Evolutionary conservation across 1,140 invertebrate genomes (phyloP).

Genomic region (Cotesia glomerata): DNA sequence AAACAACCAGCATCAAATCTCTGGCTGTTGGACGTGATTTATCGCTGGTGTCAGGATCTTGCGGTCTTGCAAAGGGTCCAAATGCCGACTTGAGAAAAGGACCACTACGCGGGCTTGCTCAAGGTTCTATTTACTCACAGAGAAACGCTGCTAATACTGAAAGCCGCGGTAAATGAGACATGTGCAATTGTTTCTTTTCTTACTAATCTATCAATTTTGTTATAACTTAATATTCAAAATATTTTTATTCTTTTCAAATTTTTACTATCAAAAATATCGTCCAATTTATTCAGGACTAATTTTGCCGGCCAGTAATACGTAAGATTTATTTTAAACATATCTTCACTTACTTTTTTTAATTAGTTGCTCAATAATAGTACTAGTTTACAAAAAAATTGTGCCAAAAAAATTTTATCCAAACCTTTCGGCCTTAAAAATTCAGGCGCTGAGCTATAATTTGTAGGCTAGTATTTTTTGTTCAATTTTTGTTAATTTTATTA

Average conservation of each 20-base stretch:
- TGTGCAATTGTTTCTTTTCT: constrained; percentile 51
- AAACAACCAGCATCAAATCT: constrained; percentile 48
- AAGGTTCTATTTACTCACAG: constrained; percentile 73
- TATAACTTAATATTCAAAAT: constrained; percentile 17
- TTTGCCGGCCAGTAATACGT: too few relatives aligned
- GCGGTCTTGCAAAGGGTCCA: constrained; percentile 66
- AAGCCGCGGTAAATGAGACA: constrained; percentile 66
- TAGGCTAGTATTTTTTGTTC: too few relatives aligned
- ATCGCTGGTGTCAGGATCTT: constrained; percentile 57
- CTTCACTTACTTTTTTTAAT: too few relatives aligned
- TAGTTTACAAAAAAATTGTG: too few relatives aligned
- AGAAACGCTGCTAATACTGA: constrained; percentile 61
- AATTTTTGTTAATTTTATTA: too few relatives aligned
- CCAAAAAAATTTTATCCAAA: too few relatives aligned
- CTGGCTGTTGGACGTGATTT: constrained; percentile 66
- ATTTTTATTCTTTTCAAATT: constrained; percentile 20
- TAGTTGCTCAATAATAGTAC: too few relatives aligned
- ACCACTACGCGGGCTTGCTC: constrained; percentile 67
- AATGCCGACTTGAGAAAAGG: constrained; percentile 71
- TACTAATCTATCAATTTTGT: constrained; percentile 4
- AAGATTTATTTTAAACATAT: too few relatives aligned
- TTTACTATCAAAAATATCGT: neutral
- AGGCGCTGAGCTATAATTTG: too few relatives aligned
- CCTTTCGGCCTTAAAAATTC: too few relatives aligned
- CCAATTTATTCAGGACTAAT: too few relatives aligned